Conservation (phyloP, 2,113 vertebrate species). For the Siphamia tubifer region DNA sequence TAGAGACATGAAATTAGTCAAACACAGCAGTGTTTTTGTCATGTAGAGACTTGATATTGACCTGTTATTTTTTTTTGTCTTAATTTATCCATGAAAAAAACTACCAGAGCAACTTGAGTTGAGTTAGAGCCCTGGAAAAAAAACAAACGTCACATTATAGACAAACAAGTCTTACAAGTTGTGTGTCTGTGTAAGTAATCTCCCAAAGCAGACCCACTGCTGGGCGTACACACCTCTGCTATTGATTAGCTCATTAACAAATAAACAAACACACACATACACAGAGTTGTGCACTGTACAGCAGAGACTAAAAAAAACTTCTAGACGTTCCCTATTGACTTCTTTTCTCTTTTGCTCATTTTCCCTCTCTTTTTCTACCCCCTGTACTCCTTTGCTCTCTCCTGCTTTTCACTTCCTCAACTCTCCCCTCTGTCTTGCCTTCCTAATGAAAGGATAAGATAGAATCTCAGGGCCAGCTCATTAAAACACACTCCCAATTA, state of each 20-base stretch:
- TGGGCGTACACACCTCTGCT: slow-evolving; percentile 26
- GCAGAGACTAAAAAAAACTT: slow-evolving; percentile 21
- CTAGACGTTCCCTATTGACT: not conserved
- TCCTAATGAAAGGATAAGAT: slow-evolving; percentile 57
- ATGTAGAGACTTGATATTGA: not conserved
- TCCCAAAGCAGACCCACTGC: slow-evolving; percentile 35
- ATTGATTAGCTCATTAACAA: slow-evolving; percentile 65
- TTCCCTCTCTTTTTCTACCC: not conserved
- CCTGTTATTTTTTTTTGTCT: not conserved
- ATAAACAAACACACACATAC: slow-evolving; percentile 4
- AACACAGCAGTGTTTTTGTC: not conserved
- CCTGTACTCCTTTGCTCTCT: not conserved
- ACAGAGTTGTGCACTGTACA: not conserved
- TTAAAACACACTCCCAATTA: slow-evolving; percentile 63
- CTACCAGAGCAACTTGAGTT: not conserved
- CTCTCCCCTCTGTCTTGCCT: not conserved
- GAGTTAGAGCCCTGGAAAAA: not conserved
- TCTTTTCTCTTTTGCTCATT: not conserved
- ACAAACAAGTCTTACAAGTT: slow-evolving; percentile 17
- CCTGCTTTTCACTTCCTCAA: slow-evolving; percentile 14
- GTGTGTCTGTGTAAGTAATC: slow-evolving; percentile 32
- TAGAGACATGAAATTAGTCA: not conserved
- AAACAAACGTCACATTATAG: not conserved
- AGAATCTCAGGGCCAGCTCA: slow-evolving; percentile 51
- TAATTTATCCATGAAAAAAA: not conserved